Evolutionary conservation across 1,140 invertebrate genomes (phyloP).

Genomic region (Drosophila sturtevanti): DNA sequence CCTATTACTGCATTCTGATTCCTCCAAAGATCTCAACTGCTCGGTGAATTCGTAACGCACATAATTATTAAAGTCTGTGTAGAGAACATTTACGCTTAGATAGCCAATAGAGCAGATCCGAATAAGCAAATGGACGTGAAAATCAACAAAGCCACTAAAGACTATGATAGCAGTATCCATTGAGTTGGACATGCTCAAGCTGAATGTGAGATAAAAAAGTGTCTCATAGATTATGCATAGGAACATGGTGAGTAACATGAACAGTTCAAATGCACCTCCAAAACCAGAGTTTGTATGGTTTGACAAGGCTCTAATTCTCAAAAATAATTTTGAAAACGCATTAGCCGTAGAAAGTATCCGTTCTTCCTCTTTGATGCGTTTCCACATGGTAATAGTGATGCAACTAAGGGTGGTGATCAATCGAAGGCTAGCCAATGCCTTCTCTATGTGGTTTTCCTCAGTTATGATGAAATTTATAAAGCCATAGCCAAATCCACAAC

Average conservation of each 20-base stretch:
- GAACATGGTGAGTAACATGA: background rate
- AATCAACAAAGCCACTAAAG: too few relatives aligned
- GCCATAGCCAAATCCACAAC: background rate
- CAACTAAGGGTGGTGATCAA: background rate
- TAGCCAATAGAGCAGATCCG: background rate
- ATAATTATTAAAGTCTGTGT: background rate
- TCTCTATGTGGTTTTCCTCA: background rate
- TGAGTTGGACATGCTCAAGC: too few relatives aligned
- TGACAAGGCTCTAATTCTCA: background rate
- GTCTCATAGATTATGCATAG: background rate
- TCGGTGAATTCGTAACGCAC: background rate
- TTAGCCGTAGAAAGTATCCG: background rate
- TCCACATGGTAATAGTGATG: background rate
- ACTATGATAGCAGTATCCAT: too few relatives aligned
- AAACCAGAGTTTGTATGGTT: background rate
- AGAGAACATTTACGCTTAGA: background rate
- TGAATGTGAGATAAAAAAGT: too few relatives aligned
- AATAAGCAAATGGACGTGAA: background rate
- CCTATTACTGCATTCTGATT: background rate
- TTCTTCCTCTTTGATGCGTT: background rate
- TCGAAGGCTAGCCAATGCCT: background rate
- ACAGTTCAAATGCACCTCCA: background rate
- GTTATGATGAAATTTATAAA: background rate
- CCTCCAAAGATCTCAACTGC: background rate
- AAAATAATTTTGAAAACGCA: background rate